Evolutionary conservation across 1,140 invertebrate genomes (phyloP).

Genomic region (Gonatopus flavifemur): DNA sequence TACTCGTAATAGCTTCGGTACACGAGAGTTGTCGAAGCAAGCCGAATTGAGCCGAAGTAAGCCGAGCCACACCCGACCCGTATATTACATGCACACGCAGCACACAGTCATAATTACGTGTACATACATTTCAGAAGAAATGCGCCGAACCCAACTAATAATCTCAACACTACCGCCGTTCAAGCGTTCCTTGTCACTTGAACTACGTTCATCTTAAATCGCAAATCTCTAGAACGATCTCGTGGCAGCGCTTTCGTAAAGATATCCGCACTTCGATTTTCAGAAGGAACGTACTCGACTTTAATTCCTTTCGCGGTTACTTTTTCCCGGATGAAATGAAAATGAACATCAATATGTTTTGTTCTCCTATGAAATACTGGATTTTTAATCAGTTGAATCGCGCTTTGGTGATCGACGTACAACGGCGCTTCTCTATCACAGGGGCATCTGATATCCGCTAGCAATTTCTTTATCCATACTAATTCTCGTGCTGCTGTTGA

Average conservation of each 20-base stretch:
- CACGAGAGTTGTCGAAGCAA: no score
- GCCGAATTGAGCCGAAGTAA: no score
- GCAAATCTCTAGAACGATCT: neutral
- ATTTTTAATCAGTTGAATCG: neutral
- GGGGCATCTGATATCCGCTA: conserved; percentile 7
- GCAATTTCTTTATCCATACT: conserved; percentile 37
- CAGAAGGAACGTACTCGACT: neutral
- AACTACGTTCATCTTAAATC: neutral
- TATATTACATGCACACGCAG: no score
- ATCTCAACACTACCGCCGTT: neutral
- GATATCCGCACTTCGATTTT: neutral
- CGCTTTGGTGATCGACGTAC: neutral
- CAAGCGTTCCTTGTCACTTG: neutral
- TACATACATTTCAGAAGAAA: no score
- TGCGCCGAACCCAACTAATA: no score
- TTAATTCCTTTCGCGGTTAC: neutral
- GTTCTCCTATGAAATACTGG: neutral
- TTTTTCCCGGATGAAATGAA: neutral
- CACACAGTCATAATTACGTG: no score
- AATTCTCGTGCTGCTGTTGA: conserved; percentile 42
- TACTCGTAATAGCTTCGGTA: no score
- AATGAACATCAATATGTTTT: neutral
- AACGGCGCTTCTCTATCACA: neutral
- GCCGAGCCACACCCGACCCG: no score
- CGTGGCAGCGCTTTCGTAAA: neutral